These are phyloP conservation scores for Fabriciana adippe DNA, from an alignment of 2,888 invertebrate genomes.

Conservation along the genomic window DNA sequence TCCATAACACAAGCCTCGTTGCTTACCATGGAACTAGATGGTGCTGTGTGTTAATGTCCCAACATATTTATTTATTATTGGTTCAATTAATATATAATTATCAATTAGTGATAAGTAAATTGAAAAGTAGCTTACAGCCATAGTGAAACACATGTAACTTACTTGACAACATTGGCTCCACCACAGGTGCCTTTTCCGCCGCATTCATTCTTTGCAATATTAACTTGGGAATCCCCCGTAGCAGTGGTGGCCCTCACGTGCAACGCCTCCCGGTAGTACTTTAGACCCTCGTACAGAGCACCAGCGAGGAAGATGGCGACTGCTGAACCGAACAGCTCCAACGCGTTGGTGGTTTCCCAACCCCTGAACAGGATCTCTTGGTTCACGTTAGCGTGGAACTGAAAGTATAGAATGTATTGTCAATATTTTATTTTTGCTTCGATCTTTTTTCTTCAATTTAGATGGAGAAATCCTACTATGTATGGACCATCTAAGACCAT, in stretches of 20 bases:
- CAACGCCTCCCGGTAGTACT: constrained; percentile 86
- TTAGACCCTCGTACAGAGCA: constrained; percentile 96
- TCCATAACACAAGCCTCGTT: too few species aligned
- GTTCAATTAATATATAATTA: too few species aligned
- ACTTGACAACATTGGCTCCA: constrained; percentile 71
- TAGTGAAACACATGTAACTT: constrained; percentile 39
- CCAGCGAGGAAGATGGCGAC: constrained; percentile 94
- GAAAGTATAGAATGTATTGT: constrained; percentile 54
- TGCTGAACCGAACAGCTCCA: constrained; percentile 93
- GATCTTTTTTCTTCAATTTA: too few species aligned
- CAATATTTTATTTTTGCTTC: neutral
- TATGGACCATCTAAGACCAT: too few species aligned
- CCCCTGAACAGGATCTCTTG: constrained; percentile 90
- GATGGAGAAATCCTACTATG: too few species aligned
- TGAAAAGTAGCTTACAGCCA: neutral
- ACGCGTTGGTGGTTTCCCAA: constrained; percentile 88
- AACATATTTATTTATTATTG: too few species aligned
- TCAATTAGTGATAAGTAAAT: neutral
- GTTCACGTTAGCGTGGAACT: constrained; percentile 90
- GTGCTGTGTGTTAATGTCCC: too few species aligned
- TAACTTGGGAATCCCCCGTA: constrained; percentile 69
- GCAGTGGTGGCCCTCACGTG: constrained; percentile 58
- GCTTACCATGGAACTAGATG: too few species aligned
- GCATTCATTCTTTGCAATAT: constrained; percentile 77
- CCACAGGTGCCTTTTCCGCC: constrained; percentile 64